Evolutionary conservation across 35 echinoderm and acorn worm species (phyloP).

Genomic region (Hemicentrotus pulcherrimus): DNA sequence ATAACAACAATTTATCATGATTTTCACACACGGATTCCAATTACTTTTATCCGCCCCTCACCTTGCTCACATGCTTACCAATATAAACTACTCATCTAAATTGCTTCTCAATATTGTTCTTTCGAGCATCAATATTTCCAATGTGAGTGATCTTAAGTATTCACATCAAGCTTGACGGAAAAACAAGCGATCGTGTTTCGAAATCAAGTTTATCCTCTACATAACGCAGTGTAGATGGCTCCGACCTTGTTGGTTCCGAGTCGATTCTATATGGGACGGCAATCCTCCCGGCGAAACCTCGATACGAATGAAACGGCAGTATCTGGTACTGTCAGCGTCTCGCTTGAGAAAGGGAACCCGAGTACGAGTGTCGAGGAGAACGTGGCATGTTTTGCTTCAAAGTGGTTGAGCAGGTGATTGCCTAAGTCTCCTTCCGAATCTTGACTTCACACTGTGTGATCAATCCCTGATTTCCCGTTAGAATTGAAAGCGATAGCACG

Average conservation of each 20-base stretch:
- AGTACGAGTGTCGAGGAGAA: slow-evolving; percentile 1
- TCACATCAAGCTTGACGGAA: not conserved
- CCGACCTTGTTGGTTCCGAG: not conserved
- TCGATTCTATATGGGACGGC: not conserved
- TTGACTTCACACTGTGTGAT: not conserved
- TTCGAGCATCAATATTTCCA: not conserved
- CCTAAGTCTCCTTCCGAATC: not conserved
- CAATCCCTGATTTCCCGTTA: slow-evolving; percentile 45
- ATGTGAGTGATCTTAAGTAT: not conserved
- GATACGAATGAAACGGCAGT: not conserved
- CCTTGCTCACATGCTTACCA: not conserved
- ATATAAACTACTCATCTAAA: not conserved
- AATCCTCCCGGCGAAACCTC: not conserved
- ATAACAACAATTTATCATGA: too few relatives aligned
- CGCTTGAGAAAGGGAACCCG: not conserved
- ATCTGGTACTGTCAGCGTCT: not conserved
- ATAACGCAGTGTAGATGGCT: not conserved
- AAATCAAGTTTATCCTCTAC: not conserved
- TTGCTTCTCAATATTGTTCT: not conserved
- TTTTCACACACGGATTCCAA: too few relatives aligned
- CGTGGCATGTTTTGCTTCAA: not conserved
- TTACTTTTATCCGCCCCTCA: not conserved
- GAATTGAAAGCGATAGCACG: slow-evolving; percentile 32
- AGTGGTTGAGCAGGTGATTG: slow-evolving; percentile 8
- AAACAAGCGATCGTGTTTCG: slow-evolving; percentile 5